phyloP scores from a whole-genome alignment of 92 coral and sea anemone species.

The Phenganax stokvisi region DNA sequence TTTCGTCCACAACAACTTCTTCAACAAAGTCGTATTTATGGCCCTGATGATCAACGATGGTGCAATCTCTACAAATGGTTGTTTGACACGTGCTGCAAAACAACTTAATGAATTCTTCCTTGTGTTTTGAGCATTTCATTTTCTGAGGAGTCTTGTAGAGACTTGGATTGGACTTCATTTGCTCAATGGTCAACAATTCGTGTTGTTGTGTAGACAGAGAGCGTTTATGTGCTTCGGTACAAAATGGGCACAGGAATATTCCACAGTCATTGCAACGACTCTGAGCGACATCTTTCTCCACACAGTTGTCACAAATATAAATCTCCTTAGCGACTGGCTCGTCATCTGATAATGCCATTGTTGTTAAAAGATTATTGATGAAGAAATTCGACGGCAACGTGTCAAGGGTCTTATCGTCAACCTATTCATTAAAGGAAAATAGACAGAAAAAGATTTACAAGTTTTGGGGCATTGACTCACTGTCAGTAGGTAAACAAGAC shows the following conservation, averaged over 20 bases:
- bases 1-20: constrained; percentile 47
- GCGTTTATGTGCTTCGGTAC: constrained; percentile 54
- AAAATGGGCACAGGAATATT: constrained; percentile 55
- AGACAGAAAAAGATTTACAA: too few species aligned
- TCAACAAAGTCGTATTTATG: constrained; percentile 51
- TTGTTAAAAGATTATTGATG: constrained; percentile 51
- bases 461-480: too few species aligned
- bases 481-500: too few species aligned
- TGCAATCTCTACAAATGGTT: constrained; percentile 57
- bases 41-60: constrained; percentile 55
- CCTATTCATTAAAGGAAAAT: too few species aligned
- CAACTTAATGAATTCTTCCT: constrained; percentile 51
- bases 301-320: constrained; percentile 54
- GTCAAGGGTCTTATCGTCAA: neutral
- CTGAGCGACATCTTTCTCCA: constrained; percentile 42
- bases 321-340: neutral
- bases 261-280: constrained; percentile 55
- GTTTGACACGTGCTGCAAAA: constrained; percentile 56
- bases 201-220: constrained; percentile 41
- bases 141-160: constrained; percentile 46
- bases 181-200: constrained; percentile 51
- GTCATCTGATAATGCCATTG: constrained; percentile 28
- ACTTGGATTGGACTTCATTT: constrained; percentile 44
- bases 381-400: constrained; percentile 58
- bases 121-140: constrained; percentile 55